Conservation (phyloP, 2,888 invertebrate genomes). For the Caprella mutica region DNA sequence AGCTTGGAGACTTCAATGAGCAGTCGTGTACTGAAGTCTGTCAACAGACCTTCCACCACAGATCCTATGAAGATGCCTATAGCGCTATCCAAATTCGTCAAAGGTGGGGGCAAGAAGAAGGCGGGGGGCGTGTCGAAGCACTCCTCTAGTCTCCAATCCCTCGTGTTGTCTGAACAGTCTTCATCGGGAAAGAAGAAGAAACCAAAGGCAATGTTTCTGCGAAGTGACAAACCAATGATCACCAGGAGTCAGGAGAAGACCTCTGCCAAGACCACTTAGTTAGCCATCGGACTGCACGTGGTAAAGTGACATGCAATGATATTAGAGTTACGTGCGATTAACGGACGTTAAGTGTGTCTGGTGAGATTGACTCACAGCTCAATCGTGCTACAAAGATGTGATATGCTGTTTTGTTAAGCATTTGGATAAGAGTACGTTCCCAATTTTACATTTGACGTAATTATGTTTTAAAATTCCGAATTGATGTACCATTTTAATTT, state of each 20-base stretch:
- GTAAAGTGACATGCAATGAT: too few species aligned
- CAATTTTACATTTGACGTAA: too few species aligned
- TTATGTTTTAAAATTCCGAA: too few species aligned
- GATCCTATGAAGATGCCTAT: not conserved
- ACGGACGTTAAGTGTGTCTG: too few species aligned
- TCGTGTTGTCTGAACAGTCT: not conserved
- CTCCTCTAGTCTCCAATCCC: not conserved
- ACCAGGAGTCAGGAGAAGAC: conserved; percentile 33
- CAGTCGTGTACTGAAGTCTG: conserved; percentile 27
- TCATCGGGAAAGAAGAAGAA: conserved; percentile 6
- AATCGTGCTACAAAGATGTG: too few species aligned
- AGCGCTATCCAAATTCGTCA: conserved; percentile 3
- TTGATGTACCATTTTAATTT: too few species aligned
- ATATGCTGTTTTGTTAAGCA: too few species aligned
- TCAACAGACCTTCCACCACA: conserved; percentile 16
- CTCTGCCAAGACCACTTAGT: too few species aligned
- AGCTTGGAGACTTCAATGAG: conserved; percentile 8
- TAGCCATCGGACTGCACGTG: too few species aligned
- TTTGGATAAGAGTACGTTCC: too few species aligned
- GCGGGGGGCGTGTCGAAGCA: not conserved
- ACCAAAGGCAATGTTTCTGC: conserved; percentile 23
- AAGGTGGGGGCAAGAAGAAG: not conserved
- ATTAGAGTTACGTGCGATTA: too few species aligned
- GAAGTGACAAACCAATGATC: conserved; percentile 31
- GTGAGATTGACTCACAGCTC: too few species aligned